Evolutionary conservation across 2,797 vertebrate species (phyloP).

Genomic region (Gymnothorax javanicus): DNA sequence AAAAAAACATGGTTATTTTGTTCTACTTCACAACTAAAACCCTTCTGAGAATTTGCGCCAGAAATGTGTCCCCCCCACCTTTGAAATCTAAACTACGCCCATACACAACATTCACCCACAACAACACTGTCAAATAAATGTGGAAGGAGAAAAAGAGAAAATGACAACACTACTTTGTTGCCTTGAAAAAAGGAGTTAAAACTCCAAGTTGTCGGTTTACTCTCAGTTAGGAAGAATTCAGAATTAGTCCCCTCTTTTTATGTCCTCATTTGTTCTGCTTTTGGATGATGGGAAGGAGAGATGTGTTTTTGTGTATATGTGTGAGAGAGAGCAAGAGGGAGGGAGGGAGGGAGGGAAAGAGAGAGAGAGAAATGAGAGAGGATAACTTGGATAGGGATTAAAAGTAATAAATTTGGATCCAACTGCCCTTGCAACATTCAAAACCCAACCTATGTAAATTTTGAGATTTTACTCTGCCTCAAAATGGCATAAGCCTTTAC

Average conservation of each 20-base stretch:
- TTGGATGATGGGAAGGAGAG: not conserved
- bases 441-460: not conserved
- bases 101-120: not conserved
- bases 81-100: no score
- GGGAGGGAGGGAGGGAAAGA: not conserved
- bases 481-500: slow-evolving; percentile 15
- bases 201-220: not conserved
- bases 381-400: not conserved
- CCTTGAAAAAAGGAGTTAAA: not conserved
- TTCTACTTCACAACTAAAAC: no score
- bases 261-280: slow-evolving; percentile 14
- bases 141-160: not conserved
- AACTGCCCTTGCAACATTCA: not conserved
- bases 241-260: not conserved
- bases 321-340: not conserved
- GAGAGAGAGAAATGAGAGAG: not conserved
- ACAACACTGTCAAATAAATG: not conserved
- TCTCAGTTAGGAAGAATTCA: not conserved
- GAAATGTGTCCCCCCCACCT: no score
- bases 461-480: slow-evolving; percentile 5
- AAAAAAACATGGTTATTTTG: no score
- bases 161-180: not conserved
- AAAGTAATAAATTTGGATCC: slow-evolving; percentile 22
- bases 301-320: not conserved
- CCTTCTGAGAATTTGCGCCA: no score